Evolutionary conservation across 2,888 invertebrate species (phyloP).

Genomic region (Limenitis camilla): DNA sequence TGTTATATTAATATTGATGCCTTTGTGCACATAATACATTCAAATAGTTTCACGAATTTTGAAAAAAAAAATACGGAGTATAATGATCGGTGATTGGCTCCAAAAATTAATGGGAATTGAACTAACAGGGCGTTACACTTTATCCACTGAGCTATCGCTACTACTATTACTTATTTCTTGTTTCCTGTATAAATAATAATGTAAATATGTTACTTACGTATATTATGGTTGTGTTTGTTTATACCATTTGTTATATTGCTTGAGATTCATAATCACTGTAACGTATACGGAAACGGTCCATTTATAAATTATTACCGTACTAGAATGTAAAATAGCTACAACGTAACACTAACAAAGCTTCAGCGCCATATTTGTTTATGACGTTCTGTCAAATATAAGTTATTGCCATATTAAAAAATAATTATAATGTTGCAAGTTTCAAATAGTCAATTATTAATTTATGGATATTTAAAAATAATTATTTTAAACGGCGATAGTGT

Average conservation of each 20-base stretch:
- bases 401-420: no score
- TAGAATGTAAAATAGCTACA: conserved; percentile 1
- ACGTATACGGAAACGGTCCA: not conserved
- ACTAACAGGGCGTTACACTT: no score
- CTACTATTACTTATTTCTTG: not conserved
- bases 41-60: no score
- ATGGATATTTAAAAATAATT: no score
- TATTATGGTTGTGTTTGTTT: not conserved
- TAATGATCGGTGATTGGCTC: no score
- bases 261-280: conserved; percentile 7
- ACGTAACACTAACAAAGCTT: conserved; percentile 5
- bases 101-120: no score
- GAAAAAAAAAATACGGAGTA: no score
- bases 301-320: conserved; percentile 12
- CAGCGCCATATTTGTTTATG: conserved; percentile 16
- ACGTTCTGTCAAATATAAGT: not conserved
- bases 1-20: no score
- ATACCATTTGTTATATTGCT: not conserved
- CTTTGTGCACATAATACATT: no score
- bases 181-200: conserved; percentile 12
- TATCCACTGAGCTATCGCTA: not conserved
- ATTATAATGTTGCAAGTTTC: no score
- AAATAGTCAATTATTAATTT: no score
- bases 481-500: no score
- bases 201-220: not conserved